Evolutionary conservation across 2,113 vertebrate species (phyloP), one percentile per base, ranked within the genome.

Genomic region (Sorex fumeus): DNA sequence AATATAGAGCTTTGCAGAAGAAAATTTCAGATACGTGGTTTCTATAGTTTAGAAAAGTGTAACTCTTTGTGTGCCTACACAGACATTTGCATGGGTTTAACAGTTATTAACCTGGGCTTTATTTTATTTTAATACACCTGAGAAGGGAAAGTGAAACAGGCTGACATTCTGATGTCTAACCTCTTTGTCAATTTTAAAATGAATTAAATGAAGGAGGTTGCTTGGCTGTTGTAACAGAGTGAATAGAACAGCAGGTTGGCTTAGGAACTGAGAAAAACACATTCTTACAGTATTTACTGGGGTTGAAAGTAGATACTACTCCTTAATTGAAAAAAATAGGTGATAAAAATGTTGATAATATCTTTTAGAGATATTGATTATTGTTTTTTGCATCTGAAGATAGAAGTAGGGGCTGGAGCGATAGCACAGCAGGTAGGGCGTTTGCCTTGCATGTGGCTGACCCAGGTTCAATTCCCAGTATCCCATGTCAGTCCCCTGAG

Each of bases 111-210:
- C 53, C 16, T 47, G 40, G 45, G 11, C 4, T 90, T 91, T 15
- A 30, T 88, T 95, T 94, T 72, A 62, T 87, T 91, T 94, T 84
- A 85, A 76, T 43, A 70, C 92, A 81, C n/a, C n/a, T 79, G 45
- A n/a, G 43, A 75, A 47, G n/a, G 76, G 53, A 88, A 71, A 72
- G 64, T 36, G 13, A 77, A 87, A 67, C 72, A 69, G 10, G 47
- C 13, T 50, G 80, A 36, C 30, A 75, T 53, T 28, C 40, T 57
- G 78, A 79, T 10, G 8, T 45, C 75, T 84, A 70, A 60, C 36
- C 12, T 88, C 66, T 88, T 72, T 50, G 30, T 86, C 30, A 40
- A 16, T 70, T 91, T 92, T 40, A 53, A 91, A 82, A 77, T 72
- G 47, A 16, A 78, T 86, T 78, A 75, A 85, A 62, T 60, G 45